Conservation (phyloP, 2,797 vertebrate species). For the Pelobates cultripes region DNA sequence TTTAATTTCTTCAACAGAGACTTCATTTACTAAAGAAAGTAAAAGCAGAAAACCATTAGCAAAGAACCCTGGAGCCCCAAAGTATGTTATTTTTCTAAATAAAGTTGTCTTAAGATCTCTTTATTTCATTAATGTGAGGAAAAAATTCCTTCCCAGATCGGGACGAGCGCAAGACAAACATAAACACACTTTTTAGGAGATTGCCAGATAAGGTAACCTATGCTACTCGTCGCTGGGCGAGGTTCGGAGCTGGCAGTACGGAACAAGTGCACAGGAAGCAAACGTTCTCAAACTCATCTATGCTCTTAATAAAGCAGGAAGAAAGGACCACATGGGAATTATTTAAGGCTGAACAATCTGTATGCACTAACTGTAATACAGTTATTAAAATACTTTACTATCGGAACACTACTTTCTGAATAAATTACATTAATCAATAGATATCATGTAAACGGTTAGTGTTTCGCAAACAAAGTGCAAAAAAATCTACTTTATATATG, state of each 20-base stretch:
- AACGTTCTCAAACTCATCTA: no score
- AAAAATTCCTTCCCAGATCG: neutral
- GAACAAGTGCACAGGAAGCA: neutral
- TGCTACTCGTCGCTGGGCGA: neutral
- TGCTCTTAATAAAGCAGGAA: no score
- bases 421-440: no score
- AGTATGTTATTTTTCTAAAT: neutral
- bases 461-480: no score
- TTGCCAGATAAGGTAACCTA: neutral
- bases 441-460: no score
- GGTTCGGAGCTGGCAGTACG: neutral
- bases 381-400: no score
- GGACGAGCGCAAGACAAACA: constrained; percentile 8
- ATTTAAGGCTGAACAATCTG: no score
- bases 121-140: neutral
- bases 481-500: no score
- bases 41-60: neutral
- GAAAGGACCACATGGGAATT: no score
- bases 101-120: constrained; percentile 8
- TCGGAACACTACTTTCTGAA: no score
- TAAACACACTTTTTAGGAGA: constrained; percentile 3
- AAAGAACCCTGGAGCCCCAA: constrained; percentile 10
- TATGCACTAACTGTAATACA: no score
- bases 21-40: neutral
- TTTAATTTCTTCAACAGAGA: neutral